Base-by-base conservation (phyloP, 2,888 invertebrate species). In the Baronia brevicornis region DNA sequence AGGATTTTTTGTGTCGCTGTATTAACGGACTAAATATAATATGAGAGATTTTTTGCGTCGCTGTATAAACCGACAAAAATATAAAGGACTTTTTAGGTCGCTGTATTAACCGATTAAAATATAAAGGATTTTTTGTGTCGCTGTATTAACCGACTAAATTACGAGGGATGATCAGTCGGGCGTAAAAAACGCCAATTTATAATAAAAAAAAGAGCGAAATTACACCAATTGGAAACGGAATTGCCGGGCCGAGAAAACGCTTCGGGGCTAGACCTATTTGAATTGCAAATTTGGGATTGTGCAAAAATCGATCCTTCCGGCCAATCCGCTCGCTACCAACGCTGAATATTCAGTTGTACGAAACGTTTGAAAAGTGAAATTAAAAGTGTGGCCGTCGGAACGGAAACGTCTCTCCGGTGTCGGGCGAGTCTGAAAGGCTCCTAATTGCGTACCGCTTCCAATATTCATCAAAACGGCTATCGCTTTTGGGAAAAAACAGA, bases 241-340 rank as follows among this genome's bases (percentile, higher is more conserved):
- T 41, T 36, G 41, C 25, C 36, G 40, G 41, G 36, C 39, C 35
- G 44, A 40, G 38, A 37, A 42, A 48, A 44, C 33, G 38, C 28
- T 39, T 34, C 29, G 30, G 39, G 43, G 41, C 38, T 34, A 6
- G 5, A 5, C 26, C 42, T 43, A 51, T 48, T 51, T 46, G 44
- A 54, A 44, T 50, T 51, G 46, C 51, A 54, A 54, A 54, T 54
- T 48, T 39, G 46, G 46, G 51, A 42, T 46, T 41, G 39, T 53
- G 46, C 60, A 52, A 55, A 58, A 63, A 68, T 57, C 55, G 75
- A 77, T 79, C 73, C 56, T 78, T 80, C 79, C 78, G 73, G 66
- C 47, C 59, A 52, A 49, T 55, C 59, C 54, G 40, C 47, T 43
- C 46, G 47, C 44, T 61, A 60, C 62, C 61, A 60, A 37, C 43